Evolutionary conservation across 2,797 vertebrate genomes (phyloP), one percentile per base, ranked within the genome.

Genomic region (Cynodonichthys magdalenae): DNA sequence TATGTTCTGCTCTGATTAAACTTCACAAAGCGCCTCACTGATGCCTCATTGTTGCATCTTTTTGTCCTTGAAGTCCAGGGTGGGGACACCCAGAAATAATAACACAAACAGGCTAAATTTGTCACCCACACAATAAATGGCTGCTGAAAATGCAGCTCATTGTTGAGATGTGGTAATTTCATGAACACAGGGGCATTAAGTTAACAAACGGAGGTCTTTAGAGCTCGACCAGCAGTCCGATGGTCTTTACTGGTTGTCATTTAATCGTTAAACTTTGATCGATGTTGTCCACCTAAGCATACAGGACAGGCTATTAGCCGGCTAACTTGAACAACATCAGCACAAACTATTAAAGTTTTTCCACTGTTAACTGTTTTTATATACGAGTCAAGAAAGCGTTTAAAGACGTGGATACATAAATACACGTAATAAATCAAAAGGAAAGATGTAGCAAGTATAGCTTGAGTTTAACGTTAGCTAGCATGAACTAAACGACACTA

Each of bases 11-110:
- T 63, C 68, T 64, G 83, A 89, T 87, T 84, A 81, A 77, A 57
- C 6, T 31, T 41, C 51, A 36, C 70, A 74, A 69, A 53, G 48
- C 31, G 66, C 69, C 59, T 54, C 18, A 59, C 54, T 63, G 58
- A 80, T 90, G 79, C 72, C 86, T 10, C 80, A 90, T 92, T 91
- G 84, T 92, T 90, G 71, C 79, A 87, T 82, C 71, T 87, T 39
- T 69, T 66, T 69, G 83, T 88, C 83, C 79, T 88, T 89, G 80
- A 88, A 81, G 71, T 15, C 53, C 77, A 77, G 89, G 91, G 87
- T 54, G 86, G 87, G 53, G 81, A 82, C 87, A 74, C 65, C 61
- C 69, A 81, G 65, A 71, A 85, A 82, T 76, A 82, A 83, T 53
- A 88, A 63, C 54, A 72, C n/a, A n/a, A 53, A 19, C 54, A 66